Percentiles rank a stretch among this genome's conserved stretches.
Conservation (phyloP, 2,797 vertebrate genomes). For the Champsocephalus esox region DNA sequence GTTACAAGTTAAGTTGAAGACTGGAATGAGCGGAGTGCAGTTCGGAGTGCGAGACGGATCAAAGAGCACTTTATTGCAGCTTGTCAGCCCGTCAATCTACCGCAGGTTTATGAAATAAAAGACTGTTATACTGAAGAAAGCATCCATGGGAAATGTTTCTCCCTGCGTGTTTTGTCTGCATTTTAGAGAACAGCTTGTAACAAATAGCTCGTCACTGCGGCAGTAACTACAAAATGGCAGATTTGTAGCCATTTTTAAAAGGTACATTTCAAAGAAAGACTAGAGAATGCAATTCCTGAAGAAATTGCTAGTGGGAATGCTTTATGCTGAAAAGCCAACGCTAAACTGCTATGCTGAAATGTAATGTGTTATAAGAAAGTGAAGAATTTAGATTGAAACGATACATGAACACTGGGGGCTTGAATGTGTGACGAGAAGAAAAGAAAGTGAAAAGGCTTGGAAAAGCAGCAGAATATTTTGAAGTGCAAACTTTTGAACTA, state of each 20-base stretch:
- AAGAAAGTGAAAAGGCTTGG: no score
- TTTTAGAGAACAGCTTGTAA: conserved; percentile 59
- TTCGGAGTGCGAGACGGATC: conserved; percentile 62
- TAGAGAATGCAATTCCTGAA: no score
- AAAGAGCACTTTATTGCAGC: conserved; percentile 70
- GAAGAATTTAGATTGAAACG: no score
- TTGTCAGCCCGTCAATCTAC: conserved; percentile 75
- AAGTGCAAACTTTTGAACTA: no score
- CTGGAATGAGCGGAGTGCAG: conserved; percentile 57
- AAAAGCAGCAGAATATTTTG: no score
- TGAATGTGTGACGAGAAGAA: no score
- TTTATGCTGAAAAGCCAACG: no score
- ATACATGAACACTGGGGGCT: no score
- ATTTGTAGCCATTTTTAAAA: conserved; percentile 54
- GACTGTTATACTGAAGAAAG: conserved; percentile 53
- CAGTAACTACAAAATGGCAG: conserved; percentile 44
- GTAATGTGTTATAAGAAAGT: no score
- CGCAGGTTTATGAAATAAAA: conserved; percentile 64
- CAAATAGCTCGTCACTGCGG: conserved; percentile 53
- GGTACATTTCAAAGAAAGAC: conserved; percentile 44
- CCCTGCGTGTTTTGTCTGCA: conserved; percentile 49
- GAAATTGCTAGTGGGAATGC: no score
- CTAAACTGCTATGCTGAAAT: no score
- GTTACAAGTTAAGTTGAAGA: conserved; percentile 69
- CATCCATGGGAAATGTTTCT: conserved; percentile 55